Percentiles rank a stretch among this genome's conserved stretches.
Evolutionary conservation across 2,888 invertebrate species (phyloP).

Genomic region (Spisula subtruncata): DNA sequence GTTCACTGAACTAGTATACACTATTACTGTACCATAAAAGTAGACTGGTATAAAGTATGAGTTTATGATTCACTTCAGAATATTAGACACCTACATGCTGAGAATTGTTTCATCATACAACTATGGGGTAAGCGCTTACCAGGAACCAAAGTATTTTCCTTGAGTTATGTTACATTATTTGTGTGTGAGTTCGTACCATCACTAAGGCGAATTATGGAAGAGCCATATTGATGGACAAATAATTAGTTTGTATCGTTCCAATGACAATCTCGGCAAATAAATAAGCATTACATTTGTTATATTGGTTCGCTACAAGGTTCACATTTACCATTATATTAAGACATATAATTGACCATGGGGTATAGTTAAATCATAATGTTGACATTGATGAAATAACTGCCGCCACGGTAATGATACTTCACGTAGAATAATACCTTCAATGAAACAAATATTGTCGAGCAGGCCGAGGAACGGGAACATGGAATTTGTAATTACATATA

Average conservation of each 20-base stretch:
- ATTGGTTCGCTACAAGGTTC: neutral
- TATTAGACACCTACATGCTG: no score
- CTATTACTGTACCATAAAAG: no score
- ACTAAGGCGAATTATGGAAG: neutral
- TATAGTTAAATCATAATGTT: neutral
- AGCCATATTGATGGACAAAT: neutral
- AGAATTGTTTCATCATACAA: no score
- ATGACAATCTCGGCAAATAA: neutral
- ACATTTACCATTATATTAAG: neutral
- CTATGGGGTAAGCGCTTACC: no score
- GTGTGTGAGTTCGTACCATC: no score
- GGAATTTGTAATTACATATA: neutral
- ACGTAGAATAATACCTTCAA: neutral
- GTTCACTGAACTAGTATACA: no score
- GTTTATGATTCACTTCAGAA: no score
- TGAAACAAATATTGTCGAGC: neutral
- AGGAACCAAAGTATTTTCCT: no score
- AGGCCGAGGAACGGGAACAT: neutral
- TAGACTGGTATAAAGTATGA: no score
- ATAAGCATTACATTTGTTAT: neutral
- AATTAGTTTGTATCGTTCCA: neutral
- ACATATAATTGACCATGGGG: neutral
- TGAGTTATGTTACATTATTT: no score
- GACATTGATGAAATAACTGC: conserved; percentile 16
- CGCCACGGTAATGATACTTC: neutral